Percentiles rank a stretch among this genome's conserved stretches.
Conservation (phyloP, 2,888 invertebrate species). For the Branchipolynoe longqiensis region DNA sequence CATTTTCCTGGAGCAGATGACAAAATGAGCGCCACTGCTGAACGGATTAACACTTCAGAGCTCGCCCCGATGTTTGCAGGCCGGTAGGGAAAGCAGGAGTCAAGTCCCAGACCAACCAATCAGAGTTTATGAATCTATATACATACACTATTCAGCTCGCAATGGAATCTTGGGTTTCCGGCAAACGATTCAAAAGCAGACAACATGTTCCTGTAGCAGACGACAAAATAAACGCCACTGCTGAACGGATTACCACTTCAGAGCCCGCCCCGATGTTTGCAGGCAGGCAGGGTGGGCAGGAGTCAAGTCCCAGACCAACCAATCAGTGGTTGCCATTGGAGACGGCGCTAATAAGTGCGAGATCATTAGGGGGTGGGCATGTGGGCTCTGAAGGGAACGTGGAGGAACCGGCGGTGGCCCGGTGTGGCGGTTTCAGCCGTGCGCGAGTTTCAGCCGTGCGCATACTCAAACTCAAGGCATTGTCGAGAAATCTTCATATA, state of each 20-base stretch:
- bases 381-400: too few relatives aligned
- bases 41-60: background rate
- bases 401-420: too few relatives aligned
- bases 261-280: slow-evolving; percentile 10
- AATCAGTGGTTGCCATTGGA: slow-evolving; percentile 41
- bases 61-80: background rate
- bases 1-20: too few relatives aligned
- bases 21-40: background rate
- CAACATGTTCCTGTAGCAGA: too few relatives aligned
- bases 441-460: too few relatives aligned
- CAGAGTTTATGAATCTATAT: too few relatives aligned
- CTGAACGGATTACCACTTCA: background rate
- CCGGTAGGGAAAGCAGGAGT: background rate
- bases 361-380: background rate
- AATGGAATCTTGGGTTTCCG: too few relatives aligned
- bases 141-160: too few relatives aligned
- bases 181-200: too few relatives aligned
- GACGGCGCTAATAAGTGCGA: slow-evolving; percentile 11
- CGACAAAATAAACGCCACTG: background rate
- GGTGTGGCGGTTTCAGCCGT: too few relatives aligned
- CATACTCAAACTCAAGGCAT: too few relatives aligned
- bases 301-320: slow-evolving; percentile 39
- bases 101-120: slow-evolving; percentile 39
- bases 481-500: too few relatives aligned
- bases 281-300: background rate